phyloP scores from a whole-genome alignment of 2,888 invertebrate genomes.

The Pollenia amentaria region DNA sequence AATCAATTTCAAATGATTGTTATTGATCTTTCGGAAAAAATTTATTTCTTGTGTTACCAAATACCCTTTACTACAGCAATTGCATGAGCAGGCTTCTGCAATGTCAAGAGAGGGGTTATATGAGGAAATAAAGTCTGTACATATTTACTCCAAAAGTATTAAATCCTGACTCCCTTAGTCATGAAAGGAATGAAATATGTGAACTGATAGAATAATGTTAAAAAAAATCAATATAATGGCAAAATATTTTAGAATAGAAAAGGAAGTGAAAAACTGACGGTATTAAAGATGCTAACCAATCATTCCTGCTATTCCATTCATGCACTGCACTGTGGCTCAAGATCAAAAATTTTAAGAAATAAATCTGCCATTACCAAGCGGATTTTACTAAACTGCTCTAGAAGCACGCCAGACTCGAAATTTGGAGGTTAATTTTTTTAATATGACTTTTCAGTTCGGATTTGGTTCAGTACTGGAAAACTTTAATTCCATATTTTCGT shows the following conservation, averaged over 20 bases:
- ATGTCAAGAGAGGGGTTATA: neutral
- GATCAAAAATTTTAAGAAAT: too few species aligned
- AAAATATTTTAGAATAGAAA: neutral
- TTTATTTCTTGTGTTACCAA: neutral
- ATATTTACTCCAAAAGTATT: neutral
- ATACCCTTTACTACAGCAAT: constrained; percentile 6
- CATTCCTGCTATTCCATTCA: neutral
- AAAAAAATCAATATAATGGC: constrained; percentile 23
- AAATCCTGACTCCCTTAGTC: neutral
- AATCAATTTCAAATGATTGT: too few species aligned
- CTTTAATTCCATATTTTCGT: too few species aligned
- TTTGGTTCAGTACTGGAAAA: too few species aligned
- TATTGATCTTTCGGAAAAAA: neutral
- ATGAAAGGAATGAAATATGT: neutral
- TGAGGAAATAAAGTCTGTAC: neutral
- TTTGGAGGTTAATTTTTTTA: too few species aligned
- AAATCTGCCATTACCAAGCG: too few species aligned
- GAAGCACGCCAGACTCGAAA: too few species aligned
- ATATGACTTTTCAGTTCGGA: too few species aligned
- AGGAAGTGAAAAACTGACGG: neutral
- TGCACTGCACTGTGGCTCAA: neutral
- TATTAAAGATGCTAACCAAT: constrained; percentile 23
- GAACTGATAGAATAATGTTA: neutral
- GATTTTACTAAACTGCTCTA: too few species aligned
- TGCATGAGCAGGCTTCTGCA: constrained; percentile 13